These are phyloP conservation scores for Sepioteuthis lessoniana DNA, from an alignment of 2,888 invertebrate genomes.

Conservation along the genomic window DNA sequence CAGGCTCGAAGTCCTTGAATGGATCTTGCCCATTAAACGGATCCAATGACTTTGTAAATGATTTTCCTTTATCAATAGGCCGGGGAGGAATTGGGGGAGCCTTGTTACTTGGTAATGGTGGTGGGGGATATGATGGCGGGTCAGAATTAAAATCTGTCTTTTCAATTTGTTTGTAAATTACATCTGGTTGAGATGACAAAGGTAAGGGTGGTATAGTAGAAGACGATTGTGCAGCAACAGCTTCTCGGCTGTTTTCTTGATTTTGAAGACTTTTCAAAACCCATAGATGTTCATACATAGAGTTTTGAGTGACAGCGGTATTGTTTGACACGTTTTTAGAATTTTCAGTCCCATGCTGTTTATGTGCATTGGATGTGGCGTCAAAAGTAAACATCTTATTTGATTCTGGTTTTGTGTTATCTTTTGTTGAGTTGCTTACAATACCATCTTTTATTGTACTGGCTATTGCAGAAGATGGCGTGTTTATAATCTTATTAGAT, in stretches of 20 bases:
- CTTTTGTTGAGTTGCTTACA: neutral
- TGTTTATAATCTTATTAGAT: neutral
- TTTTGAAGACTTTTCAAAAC: neutral
- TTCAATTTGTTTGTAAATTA: neutral
- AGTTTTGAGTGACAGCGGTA: neutral
- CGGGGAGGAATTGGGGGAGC: slow-evolving; percentile 24
- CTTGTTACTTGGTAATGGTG: neutral
- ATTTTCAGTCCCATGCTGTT: neutral
- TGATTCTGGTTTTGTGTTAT: neutral
- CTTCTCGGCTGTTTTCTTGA: neutral
- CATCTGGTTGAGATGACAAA: neutral
- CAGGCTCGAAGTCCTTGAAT: slow-evolving; percentile 9
- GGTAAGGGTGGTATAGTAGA: neutral
- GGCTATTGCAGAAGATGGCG: neutral
- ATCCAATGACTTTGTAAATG: neutral
- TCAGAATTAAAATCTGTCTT: neutral
- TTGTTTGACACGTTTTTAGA: neutral
- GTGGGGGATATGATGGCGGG: neutral
- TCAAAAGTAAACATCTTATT: neutral
- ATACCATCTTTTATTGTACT: neutral
- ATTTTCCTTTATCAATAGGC: neutral
- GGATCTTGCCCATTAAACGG: neutral
- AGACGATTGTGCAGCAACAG: neutral
- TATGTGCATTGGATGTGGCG: neutral
- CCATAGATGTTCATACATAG: neutral